These are phyloP conservation scores for Lepidochrysops patricia DNA, from an alignment of 2,888 invertebrate species.

Conservation along the genomic window DNA sequence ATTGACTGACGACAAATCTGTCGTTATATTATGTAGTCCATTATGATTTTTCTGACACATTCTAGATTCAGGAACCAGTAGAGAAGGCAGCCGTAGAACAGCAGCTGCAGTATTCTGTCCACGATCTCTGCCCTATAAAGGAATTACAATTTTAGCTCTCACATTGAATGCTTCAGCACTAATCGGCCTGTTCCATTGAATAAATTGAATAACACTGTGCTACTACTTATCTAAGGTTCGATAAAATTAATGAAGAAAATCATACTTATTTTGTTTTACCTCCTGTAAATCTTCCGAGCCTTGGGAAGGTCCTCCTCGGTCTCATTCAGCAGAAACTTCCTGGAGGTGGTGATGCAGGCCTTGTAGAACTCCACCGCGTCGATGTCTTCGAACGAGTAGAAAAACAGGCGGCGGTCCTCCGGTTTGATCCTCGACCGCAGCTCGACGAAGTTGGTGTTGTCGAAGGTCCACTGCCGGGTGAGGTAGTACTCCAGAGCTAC, in stretches of 20 bases:
- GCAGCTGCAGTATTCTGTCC: conserved; percentile 29
- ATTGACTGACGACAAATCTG: not conserved
- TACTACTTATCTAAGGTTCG: too few relatives aligned
- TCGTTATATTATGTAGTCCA: not conserved
- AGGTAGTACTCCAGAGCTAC: conserved; percentile 83
- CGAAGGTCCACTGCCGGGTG: conserved; percentile 84
- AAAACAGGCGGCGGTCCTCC: conserved; percentile 71
- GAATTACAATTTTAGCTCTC: conserved; percentile 10
- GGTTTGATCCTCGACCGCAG: conserved; percentile 66
- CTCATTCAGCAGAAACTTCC: conserved; percentile 71
- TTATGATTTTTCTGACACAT: conserved; percentile 18
- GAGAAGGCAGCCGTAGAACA: conserved; percentile 34
- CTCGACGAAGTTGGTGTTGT: conserved; percentile 50
- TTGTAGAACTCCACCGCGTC: conserved; percentile 68
- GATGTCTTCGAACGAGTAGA: conserved; percentile 71
- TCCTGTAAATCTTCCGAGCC: conserved; percentile 63
- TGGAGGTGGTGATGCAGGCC: conserved; percentile 75
- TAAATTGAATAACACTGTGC: too few relatives aligned
- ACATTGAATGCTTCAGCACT: too few relatives aligned
- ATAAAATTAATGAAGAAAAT: too few relatives aligned
- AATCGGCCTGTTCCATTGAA: too few relatives aligned
- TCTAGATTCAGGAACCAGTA: conserved; percentile 33
- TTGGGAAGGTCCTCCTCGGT: conserved; percentile 70
- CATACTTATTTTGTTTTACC: conserved; percentile 43
- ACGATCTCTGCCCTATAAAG: conserved; percentile 40